Percentiles rank a stretch among this genome's conserved stretches.
Conservation (phyloP, 1,140 invertebrate genomes). For the Lasioglossum baleicum region DNA sequence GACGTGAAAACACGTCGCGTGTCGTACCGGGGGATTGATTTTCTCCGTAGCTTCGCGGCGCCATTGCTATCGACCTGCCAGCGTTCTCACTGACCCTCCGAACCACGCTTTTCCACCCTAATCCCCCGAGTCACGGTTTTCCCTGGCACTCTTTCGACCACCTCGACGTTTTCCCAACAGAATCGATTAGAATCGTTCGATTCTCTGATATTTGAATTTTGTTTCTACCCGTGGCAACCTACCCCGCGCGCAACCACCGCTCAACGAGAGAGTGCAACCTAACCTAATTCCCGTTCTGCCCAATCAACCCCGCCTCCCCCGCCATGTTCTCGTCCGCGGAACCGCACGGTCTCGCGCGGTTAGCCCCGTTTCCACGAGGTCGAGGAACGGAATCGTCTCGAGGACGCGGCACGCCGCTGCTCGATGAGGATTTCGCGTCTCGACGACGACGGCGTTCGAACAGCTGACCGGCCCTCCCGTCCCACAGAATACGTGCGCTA, state of each 20-base stretch:
- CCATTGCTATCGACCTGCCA: constrained; percentile 76
- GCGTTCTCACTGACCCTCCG: constrained; percentile 56
- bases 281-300: constrained; percentile 44
- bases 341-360: constrained; percentile 46
- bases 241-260: not conserved
- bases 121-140: constrained; percentile 2
- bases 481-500: not conserved
- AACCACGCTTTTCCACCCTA: constrained; percentile 55
- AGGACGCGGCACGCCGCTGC: constrained; percentile 42
- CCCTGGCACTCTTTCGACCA: no score
- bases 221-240: no score
- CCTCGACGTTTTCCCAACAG: not conserved
- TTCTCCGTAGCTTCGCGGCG: constrained; percentile 71
- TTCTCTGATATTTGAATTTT: no score
- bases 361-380: constrained; percentile 65
- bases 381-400: constrained; percentile 65
- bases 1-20: constrained; percentile 69
- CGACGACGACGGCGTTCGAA: constrained; percentile 38
- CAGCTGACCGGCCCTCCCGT: constrained; percentile 47
- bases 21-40: constrained; percentile 74
- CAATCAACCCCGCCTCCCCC: constrained; percentile 45
- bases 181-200: not conserved
- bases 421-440: constrained; percentile 34
- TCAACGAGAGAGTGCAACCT: constrained; percentile 31
- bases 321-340: constrained; percentile 52